Percentiles rank a stretch among this genome's conserved stretches.
Evolutionary conservation across 37 sponge, comb jelly and placozoan species (phyloP).

Genomic region (Sycon ciliatum): DNA sequence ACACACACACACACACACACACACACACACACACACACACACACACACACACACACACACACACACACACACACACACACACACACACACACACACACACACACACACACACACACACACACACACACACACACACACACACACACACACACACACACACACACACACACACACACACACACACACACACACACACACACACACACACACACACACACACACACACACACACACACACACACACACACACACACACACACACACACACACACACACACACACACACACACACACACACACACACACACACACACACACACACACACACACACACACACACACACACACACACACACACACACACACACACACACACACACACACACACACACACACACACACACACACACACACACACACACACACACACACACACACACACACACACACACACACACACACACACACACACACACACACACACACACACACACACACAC

Average conservation of each 20-base stretch:
- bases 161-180: conserved; percentile 17
- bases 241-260: background rate
- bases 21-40: conserved; percentile 26
- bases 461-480: no score
- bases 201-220: conserved; percentile 24
- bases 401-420: no score
- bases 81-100: conserved; percentile 14
- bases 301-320: conserved; percentile 45
- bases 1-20: conserved; percentile 30
- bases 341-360: conserved; percentile 34
- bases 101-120: conserved; percentile 26
- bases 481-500: no score
- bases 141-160: conserved; percentile 17
- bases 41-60: conserved; percentile 31
- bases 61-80: conserved; percentile 21
- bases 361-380: conserved; percentile 40
- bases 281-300: conserved; percentile 22
- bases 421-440: no score
- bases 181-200: conserved; percentile 31
- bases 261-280: background rate
- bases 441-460: no score
- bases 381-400: no score
- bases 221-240: conserved; percentile 18
- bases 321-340: conserved; percentile 38
- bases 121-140: conserved; percentile 30